Base-by-base conservation (phyloP, 1,140 invertebrate species). In the Aphidius gifuensis region DNA sequence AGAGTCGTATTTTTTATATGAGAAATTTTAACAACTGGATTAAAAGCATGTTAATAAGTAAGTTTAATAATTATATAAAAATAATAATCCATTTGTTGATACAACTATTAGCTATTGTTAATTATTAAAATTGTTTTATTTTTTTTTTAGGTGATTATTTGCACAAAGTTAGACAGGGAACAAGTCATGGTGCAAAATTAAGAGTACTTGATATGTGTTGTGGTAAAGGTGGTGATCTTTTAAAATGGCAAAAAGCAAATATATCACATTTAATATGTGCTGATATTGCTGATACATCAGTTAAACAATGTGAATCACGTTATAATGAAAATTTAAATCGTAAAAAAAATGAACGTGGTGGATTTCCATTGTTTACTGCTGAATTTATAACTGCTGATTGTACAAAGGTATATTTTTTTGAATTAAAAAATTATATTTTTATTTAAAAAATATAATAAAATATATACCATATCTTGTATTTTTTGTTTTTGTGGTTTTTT, bases 11-110 rank as follows among this genome's bases (percentile, higher is more conserved):
- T 66, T 90, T 94, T 71, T 90, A 92, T 73, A 85, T 99, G 81
- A 85, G 97, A 66, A 99, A 98, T 80, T 97, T 98, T 74, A 99
- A 99, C 78, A 99, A 99, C 79, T 99, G 97, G 97, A 90, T 98
- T 7, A 99, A 99, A 82, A 91, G 92, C 77, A 92, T 95, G 82
- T 81, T 97, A 1, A 98, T 99, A 69, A 86, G 87, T 88, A 76
- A 82, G 76, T 78, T 64, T 46, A 49, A 46, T 8, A 32, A 46
- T 58, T 11, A 38, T 60, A 39, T 16, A 59, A 43, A 49, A 39
- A 43, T 56, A 4, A n/a, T 21, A 43, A 63, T 53, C 6, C n/a
- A 7, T 53, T 21, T 40, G 2, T 55, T 39, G 39, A 55, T 55
- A 16, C 16, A 16, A 16, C 16, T 16, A 16, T 16, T 16, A 16